Conservation (phyloP, 2,113 vertebrate genomes). For the Hipposideros armiger region DNA sequence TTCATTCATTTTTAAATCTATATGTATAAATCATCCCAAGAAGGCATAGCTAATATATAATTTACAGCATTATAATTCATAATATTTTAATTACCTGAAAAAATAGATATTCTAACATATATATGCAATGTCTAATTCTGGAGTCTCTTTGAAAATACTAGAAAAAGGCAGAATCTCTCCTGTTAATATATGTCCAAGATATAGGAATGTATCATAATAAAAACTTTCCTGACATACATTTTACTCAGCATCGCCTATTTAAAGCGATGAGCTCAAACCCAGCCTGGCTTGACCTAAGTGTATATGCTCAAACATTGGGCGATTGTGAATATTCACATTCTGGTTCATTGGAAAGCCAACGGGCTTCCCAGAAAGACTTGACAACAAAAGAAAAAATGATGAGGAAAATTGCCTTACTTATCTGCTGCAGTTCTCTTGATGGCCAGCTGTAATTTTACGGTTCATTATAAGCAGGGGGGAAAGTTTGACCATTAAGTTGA, state of each 20-base stretch:
- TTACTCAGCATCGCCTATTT: conserved; percentile 75
- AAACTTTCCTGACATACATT: conserved; percentile 57
- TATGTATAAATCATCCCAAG: neutral
- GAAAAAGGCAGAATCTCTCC: neutral
- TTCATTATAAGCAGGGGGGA: conserved; percentile 87
- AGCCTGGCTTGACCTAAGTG: conserved; percentile 79
- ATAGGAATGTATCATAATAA: neutral
- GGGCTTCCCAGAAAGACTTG: conserved; percentile 85
- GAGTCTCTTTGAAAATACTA: neutral
- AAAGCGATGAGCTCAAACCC: conserved; percentile 76
- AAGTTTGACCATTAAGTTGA: conserved; percentile 82
- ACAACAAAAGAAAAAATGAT: conserved; percentile 88
- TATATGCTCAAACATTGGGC: conserved; percentile 72
- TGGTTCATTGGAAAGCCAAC: conserved; percentile 87
- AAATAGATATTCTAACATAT: neutral
- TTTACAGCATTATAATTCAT: neutral
- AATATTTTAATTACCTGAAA: neutral
- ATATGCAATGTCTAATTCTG: neutral
- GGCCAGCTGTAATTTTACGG: conserved; percentile 87
- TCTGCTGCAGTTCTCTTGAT: conserved; percentile 86
- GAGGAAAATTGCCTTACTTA: conserved; percentile 89
- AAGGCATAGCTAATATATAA: neutral
- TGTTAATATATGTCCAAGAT: neutral
- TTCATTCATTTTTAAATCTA: neutral
- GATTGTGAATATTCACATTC: conserved; percentile 85